Evolutionary conservation across 2,888 invertebrate species (phyloP).

Genomic region (Tachystola acroxantha): DNA sequence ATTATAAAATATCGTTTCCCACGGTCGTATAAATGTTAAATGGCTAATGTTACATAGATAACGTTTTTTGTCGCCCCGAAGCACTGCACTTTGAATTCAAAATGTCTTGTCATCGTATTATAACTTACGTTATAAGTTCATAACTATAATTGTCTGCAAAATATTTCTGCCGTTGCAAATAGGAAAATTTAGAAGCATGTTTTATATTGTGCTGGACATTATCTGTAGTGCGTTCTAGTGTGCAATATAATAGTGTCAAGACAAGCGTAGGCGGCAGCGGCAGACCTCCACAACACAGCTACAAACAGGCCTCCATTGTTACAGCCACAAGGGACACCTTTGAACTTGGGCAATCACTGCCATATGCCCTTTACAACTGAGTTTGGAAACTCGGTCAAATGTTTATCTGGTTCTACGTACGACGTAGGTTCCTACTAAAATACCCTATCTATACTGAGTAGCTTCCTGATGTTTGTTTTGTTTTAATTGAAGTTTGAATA

Average conservation of each 20-base stretch:
- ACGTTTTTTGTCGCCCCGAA: not conserved
- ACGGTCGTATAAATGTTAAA: slow-evolving; percentile 36
- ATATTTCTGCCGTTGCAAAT: too few species aligned
- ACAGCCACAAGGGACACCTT: slow-evolving; percentile 37
- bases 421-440: slow-evolving; percentile 1
- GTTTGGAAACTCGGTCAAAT: slow-evolving; percentile 1
- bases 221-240: not conserved
- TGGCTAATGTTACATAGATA: slow-evolving; percentile 1
- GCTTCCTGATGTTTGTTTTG: not conserved
- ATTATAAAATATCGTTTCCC: slow-evolving; percentile 47
- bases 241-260: slow-evolving; percentile 27
- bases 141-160: too few species aligned
- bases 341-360: slow-evolving; percentile 41
- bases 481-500: not conserved
- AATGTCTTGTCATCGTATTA: too few species aligned
- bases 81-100: not conserved
- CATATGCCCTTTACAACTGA: slow-evolving; percentile 13
- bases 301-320: slow-evolving; percentile 23
- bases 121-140: too few species aligned
- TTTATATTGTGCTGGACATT: too few species aligned
- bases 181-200: too few species aligned
- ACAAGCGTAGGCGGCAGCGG: slow-evolving; percentile 25
- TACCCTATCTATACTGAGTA: not conserved
- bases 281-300: slow-evolving; percentile 17
- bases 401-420: not conserved